phyloP scores from a whole-genome alignment of 2,888 invertebrate species.

The Helleia helle region DNA sequence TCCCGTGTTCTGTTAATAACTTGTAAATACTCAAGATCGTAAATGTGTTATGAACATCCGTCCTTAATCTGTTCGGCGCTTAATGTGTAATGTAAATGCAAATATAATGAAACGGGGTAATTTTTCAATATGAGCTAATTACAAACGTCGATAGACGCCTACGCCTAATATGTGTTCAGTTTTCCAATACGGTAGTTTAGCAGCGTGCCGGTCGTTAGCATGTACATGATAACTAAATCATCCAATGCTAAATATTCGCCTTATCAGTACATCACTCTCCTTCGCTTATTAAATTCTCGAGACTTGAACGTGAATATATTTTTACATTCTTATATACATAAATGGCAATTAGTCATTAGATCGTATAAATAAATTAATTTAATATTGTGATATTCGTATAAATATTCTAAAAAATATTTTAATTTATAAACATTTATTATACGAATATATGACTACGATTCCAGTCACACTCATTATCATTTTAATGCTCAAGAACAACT shows the following conservation, averaged over 20 bases:
- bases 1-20: conserved; percentile 23
- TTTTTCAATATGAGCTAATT: conserved; percentile 3
- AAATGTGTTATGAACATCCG: conserved; percentile 15
- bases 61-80: conserved; percentile 20
- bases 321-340: not conserved
- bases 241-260: no score
- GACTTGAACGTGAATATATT: no score
- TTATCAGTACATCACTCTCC: no score
- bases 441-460: not conserved
- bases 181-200: no score
- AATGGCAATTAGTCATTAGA: not conserved
- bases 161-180: conserved; percentile 9
- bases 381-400: not conserved
- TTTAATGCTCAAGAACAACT: not conserved
- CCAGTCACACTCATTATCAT: conserved; percentile 4
- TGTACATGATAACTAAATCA: no score
- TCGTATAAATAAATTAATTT: not conserved
- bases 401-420: conserved; percentile 1
- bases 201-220: no score
- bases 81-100: conserved; percentile 20
- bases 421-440: conserved; percentile 5
- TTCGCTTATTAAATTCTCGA: no score
- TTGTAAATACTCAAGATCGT: conserved; percentile 13
- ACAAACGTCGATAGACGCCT: not conserved
- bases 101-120: conserved; percentile 22